These are phyloP conservation scores for Drosophila subquinaria DNA, from an alignment of 2,888 invertebrate genomes.

Conservation along the genomic window DNA sequence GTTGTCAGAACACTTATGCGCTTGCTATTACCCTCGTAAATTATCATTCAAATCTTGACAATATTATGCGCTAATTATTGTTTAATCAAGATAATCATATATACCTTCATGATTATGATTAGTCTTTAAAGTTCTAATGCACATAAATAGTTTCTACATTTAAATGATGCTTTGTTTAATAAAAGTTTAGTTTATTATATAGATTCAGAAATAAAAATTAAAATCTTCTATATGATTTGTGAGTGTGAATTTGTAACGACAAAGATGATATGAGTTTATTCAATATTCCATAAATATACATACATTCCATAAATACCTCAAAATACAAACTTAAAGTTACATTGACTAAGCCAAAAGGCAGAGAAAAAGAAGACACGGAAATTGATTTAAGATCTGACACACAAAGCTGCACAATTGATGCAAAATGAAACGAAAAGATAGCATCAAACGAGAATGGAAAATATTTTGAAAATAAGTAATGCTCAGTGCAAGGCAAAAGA, in stretches of 20 bases:
- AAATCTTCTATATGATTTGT: too few relatives aligned
- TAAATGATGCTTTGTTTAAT: too few relatives aligned
- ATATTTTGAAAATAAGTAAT: conserved; percentile 47
- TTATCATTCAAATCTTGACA: neutral
- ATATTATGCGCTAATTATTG: neutral
- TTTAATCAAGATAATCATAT: neutral
- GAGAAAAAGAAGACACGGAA: neutral
- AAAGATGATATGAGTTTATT: neutral
- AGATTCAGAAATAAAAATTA: neutral
- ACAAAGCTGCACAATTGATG: conserved; percentile 43
- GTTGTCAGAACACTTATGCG: neutral
- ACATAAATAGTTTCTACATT: neutral
- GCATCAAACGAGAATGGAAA: conserved; percentile 55
- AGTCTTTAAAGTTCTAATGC: neutral
- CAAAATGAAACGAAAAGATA: conserved; percentile 59
- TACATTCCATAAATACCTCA: neutral
- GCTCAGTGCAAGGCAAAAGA: conserved; percentile 26
- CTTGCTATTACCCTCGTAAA: neutral
- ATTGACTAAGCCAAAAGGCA: neutral
- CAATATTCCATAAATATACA: too few relatives aligned
- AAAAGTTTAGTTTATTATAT: neutral
- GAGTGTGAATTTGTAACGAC: neutral
- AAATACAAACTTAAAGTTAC: conserved; percentile 2
- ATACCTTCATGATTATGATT: too few relatives aligned
- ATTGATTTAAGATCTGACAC: conserved; percentile 53